Evolutionary conservation across 2,797 vertebrate species (phyloP), one percentile per base, ranked within the genome.

Genomic region (Catamblyrhynchus diadema): DNA sequence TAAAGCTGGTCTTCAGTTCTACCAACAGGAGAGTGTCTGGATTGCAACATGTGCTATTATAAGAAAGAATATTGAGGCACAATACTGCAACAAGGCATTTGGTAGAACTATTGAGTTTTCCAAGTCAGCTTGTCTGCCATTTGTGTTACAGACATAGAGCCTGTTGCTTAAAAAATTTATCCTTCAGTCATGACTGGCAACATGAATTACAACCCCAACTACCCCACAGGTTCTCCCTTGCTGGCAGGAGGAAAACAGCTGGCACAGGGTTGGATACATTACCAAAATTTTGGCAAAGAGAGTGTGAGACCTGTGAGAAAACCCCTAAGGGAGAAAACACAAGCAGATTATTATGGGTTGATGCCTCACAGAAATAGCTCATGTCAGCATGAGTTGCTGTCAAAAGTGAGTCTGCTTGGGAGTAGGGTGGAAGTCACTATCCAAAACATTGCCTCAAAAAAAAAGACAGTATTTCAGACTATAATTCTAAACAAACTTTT

Each of bases 251-350:
- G 20, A 90, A 78, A 74, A 60, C 39, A 78, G 59, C 32, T 75
- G 39, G 57, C 27, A 67, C 7, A 14, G 2, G 27, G 39, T 30
- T 86, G 47, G 66, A 83, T n/a, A 75, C 2, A 14, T 44, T 54
- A 88, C 44, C 69, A 81, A 73, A 85, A 79, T 79, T 79, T 74
- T 84, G 89, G 73, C 82, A 88, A 91, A 86, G 80, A 61, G 16
- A 54, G 35, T 19, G 9, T 47, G 28, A 94, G 54, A 69, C 35
- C 59, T 84, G 37, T 59, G 69, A 91, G 28, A 79, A 86, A 50
- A 28, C 28, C 41, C 42, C 30, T 3, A 8, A 82, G 32, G 50
- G 19, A 71, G 57, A 67, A 81, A 91, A 64, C 32, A 67, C 4
- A 83, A 71, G 50, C 60, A 87, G n/a, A 32, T 74, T 42, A 71